These are phyloP conservation scores for Aviceda subcristata DNA, from an alignment of 2,113 vertebrate genomes.

Conservation along the genomic window DNA sequence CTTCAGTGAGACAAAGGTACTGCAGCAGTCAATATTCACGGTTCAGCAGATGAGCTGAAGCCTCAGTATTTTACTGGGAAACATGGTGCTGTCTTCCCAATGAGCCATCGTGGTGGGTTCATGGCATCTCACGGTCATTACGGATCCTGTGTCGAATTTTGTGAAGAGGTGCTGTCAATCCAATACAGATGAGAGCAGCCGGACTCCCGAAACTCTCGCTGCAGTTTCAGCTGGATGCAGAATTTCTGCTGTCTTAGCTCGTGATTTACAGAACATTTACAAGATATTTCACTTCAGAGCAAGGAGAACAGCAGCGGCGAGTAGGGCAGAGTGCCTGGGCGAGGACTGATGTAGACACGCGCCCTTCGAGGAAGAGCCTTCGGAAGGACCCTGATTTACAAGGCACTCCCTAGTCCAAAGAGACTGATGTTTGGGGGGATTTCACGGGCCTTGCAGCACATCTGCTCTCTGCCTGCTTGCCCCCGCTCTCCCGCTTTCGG, in stretches of 20 bases:
- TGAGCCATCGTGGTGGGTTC: not conserved
- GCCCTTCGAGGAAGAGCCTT: not conserved
- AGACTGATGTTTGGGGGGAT: not conserved
- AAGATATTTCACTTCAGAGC: not conserved
- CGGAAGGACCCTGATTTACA: not conserved
- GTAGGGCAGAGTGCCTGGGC: not conserved
- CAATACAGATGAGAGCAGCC: not conserved
- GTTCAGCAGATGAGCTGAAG: not conserved
- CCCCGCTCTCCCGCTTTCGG: not conserved
- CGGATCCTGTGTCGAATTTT: not conserved
- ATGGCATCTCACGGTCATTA: not conserved
- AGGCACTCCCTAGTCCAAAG: not conserved
- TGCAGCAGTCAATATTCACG: not conserved
- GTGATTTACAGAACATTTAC: constrained; percentile 13
- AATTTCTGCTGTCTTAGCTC: not conserved
- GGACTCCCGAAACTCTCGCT: not conserved
- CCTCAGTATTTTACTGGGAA: not conserved
- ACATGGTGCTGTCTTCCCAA: not conserved
- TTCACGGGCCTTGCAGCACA: not conserved
- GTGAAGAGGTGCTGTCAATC: not conserved
- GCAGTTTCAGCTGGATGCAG: not conserved
- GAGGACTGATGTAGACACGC: accelerated
- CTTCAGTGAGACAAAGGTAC: not conserved
- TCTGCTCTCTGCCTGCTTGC: not conserved
- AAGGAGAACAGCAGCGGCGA: not conserved